Percentiles rank a stretch among this genome's conserved stretches.
phyloP scores from a whole-genome alignment of 2,888 invertebrate genomes.

The Amphipoea lucens region DNA sequence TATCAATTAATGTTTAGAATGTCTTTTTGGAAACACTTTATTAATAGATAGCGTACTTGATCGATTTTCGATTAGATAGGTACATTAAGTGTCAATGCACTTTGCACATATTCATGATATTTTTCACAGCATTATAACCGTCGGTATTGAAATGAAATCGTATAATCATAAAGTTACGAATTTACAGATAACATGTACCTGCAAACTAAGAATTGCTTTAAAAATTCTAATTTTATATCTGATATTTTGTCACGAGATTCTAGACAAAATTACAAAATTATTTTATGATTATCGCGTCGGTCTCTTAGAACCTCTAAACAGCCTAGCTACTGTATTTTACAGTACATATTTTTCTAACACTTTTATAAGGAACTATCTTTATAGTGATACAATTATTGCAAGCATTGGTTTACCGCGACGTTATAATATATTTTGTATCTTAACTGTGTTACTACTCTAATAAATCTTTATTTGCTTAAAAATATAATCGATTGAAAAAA shows the following conservation, averaged over 20 bases:
- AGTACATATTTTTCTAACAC: conserved; percentile 18
- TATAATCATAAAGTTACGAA: conserved; percentile 25
- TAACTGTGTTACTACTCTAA: conserved; percentile 1
- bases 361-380: neutral
- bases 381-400: conserved; percentile 1
- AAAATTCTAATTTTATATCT: conserved; percentile 24
- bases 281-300: neutral
- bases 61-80: conserved; percentile 9
- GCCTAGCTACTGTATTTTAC: neutral
- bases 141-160: neutral
- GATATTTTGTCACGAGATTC: neutral
- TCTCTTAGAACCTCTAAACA: neutral
- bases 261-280: neutral
- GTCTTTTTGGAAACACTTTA: conserved; percentile 48
- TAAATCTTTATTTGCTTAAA: neutral
- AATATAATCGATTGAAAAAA: neutral
- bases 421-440: neutral
- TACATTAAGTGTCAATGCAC: conserved; percentile 10
- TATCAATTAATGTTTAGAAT: conserved; percentile 10
- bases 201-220: conserved; percentile 28
- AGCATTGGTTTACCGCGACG: neutral
- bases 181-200: conserved; percentile 38
- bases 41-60: conserved; percentile 9
- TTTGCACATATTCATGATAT: neutral
- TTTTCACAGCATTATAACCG: neutral